Conservation (phyloP, 2,113 vertebrate species). For the Saimiri boliviensis region DNA sequence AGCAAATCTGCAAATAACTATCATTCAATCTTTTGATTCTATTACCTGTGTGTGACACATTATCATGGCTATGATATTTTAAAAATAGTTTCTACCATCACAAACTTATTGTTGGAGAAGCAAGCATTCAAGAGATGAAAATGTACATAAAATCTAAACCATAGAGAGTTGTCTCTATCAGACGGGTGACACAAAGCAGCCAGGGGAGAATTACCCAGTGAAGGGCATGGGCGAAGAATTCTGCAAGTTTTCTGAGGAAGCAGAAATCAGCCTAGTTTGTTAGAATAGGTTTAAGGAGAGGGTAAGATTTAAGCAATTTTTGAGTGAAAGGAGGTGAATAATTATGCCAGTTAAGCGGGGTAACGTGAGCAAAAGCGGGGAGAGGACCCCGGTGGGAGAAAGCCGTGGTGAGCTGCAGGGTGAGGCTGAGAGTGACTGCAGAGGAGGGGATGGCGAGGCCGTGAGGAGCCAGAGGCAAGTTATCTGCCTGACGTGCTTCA, state of each 20-base stretch:
- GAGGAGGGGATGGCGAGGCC: accelerated
- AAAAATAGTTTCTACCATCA: background rate
- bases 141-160: background rate
- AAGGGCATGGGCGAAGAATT: too few species aligned
- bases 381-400: background rate
- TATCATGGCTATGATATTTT: background rate
- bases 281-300: background rate
- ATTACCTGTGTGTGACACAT: background rate
- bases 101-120: background rate
- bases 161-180: background rate
- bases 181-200: too few species aligned
- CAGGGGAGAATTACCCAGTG: background rate
- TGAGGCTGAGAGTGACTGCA: background rate
- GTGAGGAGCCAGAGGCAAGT: accelerated
- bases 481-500: accelerated
- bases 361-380: accelerated
- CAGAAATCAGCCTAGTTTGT: background rate
- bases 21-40: background rate
- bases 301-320: background rate
- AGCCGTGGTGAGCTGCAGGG: background rate
- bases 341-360: background rate
- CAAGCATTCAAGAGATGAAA: background rate
- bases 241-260: background rate
- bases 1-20: background rate
- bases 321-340: background rate